A percentile compares a stretch with the other conserved stretches of the same genome.
Conservation (phyloP, 2,113 vertebrate genomes). For the Raphicerus campestris region DNA sequence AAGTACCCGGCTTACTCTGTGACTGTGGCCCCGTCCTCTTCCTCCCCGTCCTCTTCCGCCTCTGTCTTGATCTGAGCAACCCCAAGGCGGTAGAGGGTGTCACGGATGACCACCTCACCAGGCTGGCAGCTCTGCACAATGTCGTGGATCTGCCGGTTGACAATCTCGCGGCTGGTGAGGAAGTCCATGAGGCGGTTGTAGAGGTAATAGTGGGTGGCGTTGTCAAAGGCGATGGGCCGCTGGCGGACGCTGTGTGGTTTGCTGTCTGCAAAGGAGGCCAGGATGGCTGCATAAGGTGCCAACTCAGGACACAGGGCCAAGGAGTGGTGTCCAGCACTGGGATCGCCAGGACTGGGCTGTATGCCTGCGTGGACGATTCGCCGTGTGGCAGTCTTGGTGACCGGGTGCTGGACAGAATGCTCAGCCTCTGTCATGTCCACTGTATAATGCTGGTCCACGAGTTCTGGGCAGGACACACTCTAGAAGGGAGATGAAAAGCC, state of each 20-base stretch:
- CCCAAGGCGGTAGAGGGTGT: slow-evolving; percentile 93
- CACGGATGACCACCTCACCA: slow-evolving; percentile 95
- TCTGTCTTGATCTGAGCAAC: slow-evolving; percentile 96
- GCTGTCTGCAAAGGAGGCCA: slow-evolving; percentile 77
- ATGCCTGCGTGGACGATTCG: slow-evolving; percentile 83
- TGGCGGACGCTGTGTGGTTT: slow-evolving; percentile 74
- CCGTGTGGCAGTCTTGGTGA: slow-evolving; percentile 88
- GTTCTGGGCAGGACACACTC: slow-evolving; percentile 93
- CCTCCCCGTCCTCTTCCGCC: slow-evolving; percentile 77
- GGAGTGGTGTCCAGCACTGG: slow-evolving; percentile 81
- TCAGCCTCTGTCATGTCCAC: slow-evolving; percentile 84
- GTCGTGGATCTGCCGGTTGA: slow-evolving; percentile 92
- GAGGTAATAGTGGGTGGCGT: slow-evolving; percentile 96
- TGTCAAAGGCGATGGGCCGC: slow-evolving; percentile 87
- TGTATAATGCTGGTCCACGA: slow-evolving; percentile 89
- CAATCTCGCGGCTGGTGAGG: slow-evolving; percentile 93
- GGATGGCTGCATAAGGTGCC: slow-evolving; percentile 83
- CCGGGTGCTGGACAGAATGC: slow-evolving; percentile 88
- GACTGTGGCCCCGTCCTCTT: slow-evolving; percentile 70
- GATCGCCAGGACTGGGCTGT: slow-evolving; percentile 59
- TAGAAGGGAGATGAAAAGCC: slow-evolving; percentile 66
- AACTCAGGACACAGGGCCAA: slow-evolving; percentile 90
- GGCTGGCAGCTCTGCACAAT: slow-evolving; percentile 94
- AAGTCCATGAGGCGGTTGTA: slow-evolving; percentile 97
- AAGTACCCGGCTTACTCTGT: slow-evolving; percentile 55